Evolutionary conservation across 2,888 invertebrate genomes (phyloP).

Genomic region (Hyalella azteca): DNA sequence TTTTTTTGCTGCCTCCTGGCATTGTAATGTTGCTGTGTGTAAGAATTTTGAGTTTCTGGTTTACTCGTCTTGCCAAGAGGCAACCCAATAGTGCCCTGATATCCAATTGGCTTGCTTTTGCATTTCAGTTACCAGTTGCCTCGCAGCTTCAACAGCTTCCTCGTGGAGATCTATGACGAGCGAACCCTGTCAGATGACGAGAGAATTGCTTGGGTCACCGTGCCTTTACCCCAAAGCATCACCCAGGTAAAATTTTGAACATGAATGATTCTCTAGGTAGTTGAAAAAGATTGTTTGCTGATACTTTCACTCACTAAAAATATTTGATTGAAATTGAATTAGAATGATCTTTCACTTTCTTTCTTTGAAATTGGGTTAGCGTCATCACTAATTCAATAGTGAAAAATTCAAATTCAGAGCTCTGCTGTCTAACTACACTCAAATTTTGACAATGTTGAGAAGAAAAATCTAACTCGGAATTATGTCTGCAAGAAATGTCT

Average conservation of each 20-base stretch:
- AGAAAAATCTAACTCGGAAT: not conserved
- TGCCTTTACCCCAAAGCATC: slow-evolving; percentile 50
- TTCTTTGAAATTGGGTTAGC: not conserved
- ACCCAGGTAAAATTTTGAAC: slow-evolving; percentile 39
- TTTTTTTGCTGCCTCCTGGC: too few species aligned
- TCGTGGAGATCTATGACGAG: slow-evolving; percentile 95
- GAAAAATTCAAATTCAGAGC: not conserved
- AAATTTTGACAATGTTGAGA: not conserved
- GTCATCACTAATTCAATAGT: not conserved
- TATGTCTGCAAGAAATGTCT: too few species aligned
- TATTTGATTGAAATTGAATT: not conserved
- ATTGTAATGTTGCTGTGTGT: too few species aligned
- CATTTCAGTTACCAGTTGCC: slow-evolving; percentile 75
- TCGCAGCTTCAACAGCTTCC: slow-evolving; percentile 84
- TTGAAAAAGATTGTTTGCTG: not conserved
- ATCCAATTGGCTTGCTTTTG: too few species aligned
- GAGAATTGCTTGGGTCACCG: slow-evolving; percentile 83
- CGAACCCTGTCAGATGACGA: slow-evolving; percentile 96
- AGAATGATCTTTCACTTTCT: not conserved
- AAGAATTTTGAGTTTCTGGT: too few species aligned
- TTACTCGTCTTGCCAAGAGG: too few species aligned
- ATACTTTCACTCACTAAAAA: not conserved
- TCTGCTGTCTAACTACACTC: not conserved
- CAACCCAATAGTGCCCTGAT: too few species aligned
- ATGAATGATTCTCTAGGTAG: not conserved